Evolutionary conservation across 2,797 vertebrate genomes (phyloP).

Genomic region (Sitta carolinensis): DNA sequence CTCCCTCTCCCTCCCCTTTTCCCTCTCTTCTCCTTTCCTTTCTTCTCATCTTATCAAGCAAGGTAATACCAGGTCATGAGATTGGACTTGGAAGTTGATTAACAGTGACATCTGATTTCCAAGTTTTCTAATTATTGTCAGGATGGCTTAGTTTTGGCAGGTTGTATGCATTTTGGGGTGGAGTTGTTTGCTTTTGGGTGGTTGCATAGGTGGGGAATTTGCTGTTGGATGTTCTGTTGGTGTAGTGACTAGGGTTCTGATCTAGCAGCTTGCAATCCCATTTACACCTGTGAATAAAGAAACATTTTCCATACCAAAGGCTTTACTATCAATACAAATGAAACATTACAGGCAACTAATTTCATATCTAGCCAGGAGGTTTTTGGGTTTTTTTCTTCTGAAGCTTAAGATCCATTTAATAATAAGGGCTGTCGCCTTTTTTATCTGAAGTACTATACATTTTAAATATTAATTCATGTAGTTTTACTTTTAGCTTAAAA

Average conservation of each 20-base stretch:
- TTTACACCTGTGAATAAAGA: neutral
- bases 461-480: neutral
- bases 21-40: too few species aligned
- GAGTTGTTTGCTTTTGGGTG: neutral
- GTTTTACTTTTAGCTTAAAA: constrained; percentile 8
- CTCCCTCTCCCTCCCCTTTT: accelerated
- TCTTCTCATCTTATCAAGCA: neutral
- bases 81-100: neutral
- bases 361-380: neutral
- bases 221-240: neutral
- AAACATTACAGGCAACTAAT: neutral
- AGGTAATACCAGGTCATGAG: neutral
- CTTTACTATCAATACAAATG: neutral
- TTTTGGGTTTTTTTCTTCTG: neutral
- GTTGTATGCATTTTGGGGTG: neutral
- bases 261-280: neutral
- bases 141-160: neutral
- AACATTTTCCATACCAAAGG: neutral
- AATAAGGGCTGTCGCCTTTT: neutral
- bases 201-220: neutral
- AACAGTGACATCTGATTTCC: neutral
- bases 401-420: neutral
- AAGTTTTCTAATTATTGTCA: accelerated
- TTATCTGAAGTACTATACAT: neutral
- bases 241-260: neutral